These are phyloP conservation scores for Sebastes vulpes DNA, from an alignment of 2,797 vertebrate species.

Conservation along the genomic window DNA sequence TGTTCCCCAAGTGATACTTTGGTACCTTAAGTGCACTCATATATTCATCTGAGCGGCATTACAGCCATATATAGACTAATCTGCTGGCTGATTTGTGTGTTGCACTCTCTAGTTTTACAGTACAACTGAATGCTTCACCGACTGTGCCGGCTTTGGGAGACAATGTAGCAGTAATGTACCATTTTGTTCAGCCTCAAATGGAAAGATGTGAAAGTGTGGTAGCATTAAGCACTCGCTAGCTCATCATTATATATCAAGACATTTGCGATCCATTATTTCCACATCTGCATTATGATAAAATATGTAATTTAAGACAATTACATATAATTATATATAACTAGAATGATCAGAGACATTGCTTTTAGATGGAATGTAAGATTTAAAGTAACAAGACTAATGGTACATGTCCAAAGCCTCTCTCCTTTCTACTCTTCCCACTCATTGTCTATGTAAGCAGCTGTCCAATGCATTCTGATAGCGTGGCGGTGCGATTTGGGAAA, in stretches of 20 bases:
- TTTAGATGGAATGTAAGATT: background rate
- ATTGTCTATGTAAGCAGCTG: background rate
- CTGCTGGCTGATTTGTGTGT: background rate
- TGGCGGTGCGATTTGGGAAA: too few relatives aligned
- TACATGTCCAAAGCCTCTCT: background rate
- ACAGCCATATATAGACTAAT: background rate
- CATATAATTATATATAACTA: background rate
- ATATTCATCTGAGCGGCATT: background rate
- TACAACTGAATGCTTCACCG: background rate
- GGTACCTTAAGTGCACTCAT: background rate
- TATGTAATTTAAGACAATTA: background rate
- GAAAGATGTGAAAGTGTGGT: background rate
- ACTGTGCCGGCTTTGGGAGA: background rate
- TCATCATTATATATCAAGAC: background rate
- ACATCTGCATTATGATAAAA: background rate
- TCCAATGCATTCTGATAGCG: too few relatives aligned
- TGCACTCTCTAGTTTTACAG: background rate
- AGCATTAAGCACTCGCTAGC: background rate
- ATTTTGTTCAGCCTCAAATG: background rate
- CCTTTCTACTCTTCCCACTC: background rate
- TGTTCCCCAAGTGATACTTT: conserved; percentile 7
- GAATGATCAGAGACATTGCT: background rate
- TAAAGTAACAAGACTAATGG: background rate
- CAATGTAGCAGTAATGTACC: background rate
- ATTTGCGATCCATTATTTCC: background rate